Evolutionary conservation across 2,888 invertebrate species (phyloP).

Genomic region (Lobophora halterata): DNA sequence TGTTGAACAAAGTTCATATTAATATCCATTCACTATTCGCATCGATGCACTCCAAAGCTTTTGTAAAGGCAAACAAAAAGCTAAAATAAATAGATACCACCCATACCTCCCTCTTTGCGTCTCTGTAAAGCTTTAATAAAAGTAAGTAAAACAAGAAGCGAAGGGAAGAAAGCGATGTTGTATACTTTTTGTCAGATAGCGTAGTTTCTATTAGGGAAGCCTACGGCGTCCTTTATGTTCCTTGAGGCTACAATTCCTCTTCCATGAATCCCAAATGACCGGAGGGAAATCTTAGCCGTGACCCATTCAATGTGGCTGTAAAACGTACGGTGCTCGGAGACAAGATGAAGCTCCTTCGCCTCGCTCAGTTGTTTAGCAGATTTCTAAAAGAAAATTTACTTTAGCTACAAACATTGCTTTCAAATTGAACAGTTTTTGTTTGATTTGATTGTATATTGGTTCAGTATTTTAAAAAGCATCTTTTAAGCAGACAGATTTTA

Average conservation of each 20-base stretch:
- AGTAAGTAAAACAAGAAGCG: slow-evolving; percentile 54
- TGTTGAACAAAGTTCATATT: slow-evolving; percentile 16
- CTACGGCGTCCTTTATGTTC: slow-evolving; percentile 76
- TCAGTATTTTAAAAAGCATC: neutral
- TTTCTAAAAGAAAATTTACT: slow-evolving; percentile 24
- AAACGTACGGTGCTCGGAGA: slow-evolving; percentile 44
- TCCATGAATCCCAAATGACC: slow-evolving; percentile 81
- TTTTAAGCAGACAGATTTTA: neutral
- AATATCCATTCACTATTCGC: slow-evolving; percentile 28
- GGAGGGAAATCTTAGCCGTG: slow-evolving; percentile 80
- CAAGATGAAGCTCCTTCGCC: slow-evolving; percentile 30
- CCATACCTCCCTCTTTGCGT: slow-evolving; percentile 24
- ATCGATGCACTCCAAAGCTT: slow-evolving; percentile 35
- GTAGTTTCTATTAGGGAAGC: slow-evolving; percentile 67
- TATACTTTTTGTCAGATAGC: slow-evolving; percentile 51
- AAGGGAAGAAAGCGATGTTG: slow-evolving; percentile 54
- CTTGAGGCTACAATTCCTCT: slow-evolving; percentile 76
- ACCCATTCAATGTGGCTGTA: slow-evolving; percentile 70
- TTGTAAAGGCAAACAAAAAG: slow-evolving; percentile 40
- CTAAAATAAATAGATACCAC: slow-evolving; percentile 42
- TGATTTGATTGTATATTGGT: slow-evolving; percentile 14
- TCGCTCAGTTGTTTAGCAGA: slow-evolving; percentile 23
- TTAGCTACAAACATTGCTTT: slow-evolving; percentile 18
- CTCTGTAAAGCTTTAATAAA: slow-evolving; percentile 54
- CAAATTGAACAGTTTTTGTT: slow-evolving; percentile 12